These are phyloP conservation scores for Antrozous pallidus DNA, from an alignment of 2,797 vertebrate species.

Conservation along the genomic window DNA sequence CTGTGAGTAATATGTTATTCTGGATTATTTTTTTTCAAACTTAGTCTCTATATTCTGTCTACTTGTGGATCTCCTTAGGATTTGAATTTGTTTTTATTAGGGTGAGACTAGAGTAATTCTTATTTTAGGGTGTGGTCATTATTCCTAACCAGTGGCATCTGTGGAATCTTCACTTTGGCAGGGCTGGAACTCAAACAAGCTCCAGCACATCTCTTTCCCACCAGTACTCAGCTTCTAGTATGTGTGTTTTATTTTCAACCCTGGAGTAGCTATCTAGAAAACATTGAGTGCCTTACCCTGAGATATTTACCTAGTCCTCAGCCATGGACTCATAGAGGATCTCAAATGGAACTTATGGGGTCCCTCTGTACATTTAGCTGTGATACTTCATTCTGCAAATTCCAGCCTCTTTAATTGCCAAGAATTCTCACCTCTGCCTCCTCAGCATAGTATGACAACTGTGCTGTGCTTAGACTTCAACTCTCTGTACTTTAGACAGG, in stretches of 20 bases:
- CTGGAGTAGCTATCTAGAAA: not conserved
- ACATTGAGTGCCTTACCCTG: not conserved
- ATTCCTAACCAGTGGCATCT: not conserved
- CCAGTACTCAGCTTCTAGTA: not conserved
- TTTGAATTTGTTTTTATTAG: conserved; percentile 2
- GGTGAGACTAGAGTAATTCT: not conserved
- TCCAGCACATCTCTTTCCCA: not conserved
- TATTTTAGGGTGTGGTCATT: not conserved
- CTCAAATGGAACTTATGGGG: not conserved
- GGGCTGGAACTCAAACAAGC: not conserved
- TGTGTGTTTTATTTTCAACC: not conserved
- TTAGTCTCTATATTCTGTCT: not conserved
- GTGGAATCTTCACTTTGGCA: not conserved
- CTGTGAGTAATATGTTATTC: not conserved
- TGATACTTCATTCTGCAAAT: not conserved
- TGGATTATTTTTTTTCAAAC: not conserved
- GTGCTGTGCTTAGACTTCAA: not conserved
- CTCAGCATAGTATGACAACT: not conserved
- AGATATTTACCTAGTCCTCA: not conserved
- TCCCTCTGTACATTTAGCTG: not conserved
- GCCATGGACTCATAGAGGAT: not conserved
- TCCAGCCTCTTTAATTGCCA: not conserved
- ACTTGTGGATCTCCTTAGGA: not conserved
- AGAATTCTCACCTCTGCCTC: not conserved
- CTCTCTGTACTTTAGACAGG: not conserved